Evolutionary conservation across 2,888 invertebrate species (phyloP).

Genomic region (Drosophila acutilabella): DNA sequence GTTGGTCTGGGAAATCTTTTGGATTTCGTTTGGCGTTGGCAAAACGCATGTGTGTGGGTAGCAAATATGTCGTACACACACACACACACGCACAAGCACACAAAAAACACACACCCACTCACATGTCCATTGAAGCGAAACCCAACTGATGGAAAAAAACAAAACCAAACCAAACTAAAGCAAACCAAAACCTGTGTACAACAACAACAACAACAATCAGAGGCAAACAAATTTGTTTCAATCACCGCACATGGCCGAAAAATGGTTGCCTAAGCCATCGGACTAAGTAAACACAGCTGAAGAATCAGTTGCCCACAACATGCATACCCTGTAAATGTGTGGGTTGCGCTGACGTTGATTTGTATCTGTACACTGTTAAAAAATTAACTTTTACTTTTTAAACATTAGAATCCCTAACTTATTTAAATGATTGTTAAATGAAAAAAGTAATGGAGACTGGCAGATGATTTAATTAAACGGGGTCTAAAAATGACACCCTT

Average conservation of each 20-base stretch:
- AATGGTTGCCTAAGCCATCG: constrained; percentile 51
- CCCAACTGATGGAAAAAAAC: neutral
- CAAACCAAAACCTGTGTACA: constrained; percentile 4
- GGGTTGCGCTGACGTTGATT: neutral
- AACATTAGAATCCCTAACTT: too few species aligned
- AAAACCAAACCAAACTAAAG: neutral
- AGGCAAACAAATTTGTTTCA: constrained; percentile 67
- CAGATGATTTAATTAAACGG: too few species aligned
- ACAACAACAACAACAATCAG: constrained; percentile 33
- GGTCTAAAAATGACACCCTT: too few species aligned
- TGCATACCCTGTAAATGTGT: neutral
- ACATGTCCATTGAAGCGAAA: constrained; percentile 17
- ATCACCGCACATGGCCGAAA: constrained; percentile 62
- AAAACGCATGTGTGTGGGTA: constrained; percentile 21
- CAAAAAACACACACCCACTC: too few species aligned
- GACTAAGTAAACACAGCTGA: constrained; percentile 48
- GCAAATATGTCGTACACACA: neutral
- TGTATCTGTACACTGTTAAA: neutral
- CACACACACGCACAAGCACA: neutral
- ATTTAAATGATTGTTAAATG: too few species aligned
- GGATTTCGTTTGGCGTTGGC: constrained; percentile 32
- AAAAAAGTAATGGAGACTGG: too few species aligned
- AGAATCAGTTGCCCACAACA: constrained; percentile 14
- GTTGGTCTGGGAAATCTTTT: constrained; percentile 41
- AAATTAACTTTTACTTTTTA: too few species aligned